Conservation (phyloP, 2,113 vertebrate species). For the Phylloscopus trochilus region DNA sequence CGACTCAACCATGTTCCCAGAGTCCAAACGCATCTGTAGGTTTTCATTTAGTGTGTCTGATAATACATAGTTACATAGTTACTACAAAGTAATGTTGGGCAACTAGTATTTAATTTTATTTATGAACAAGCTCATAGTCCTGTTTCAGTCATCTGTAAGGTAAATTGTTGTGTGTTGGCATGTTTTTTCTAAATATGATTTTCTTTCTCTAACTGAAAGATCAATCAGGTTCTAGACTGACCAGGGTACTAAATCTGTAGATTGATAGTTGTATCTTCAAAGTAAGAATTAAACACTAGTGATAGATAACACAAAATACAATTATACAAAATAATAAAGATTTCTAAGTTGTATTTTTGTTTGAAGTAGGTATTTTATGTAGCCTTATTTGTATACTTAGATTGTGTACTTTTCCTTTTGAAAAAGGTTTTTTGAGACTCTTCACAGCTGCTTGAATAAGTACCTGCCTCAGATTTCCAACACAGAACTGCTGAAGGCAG, state of each 20-base stretch:
- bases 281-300: not conserved
- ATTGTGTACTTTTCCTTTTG: constrained; percentile 12
- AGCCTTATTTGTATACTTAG: not conserved
- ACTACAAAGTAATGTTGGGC: not conserved
- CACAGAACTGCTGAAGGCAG: constrained; percentile 70
- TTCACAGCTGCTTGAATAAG: constrained; percentile 71
- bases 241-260: not conserved
- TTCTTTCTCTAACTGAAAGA: not conserved
- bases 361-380: not conserved
- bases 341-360: not conserved
- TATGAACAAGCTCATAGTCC: not conserved
- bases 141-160: not conserved
- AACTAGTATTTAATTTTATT: not conserved
- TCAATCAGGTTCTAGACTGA: not conserved
- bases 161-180: not conserved
- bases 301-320: not conserved
- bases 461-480: constrained; percentile 75
- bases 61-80: not conserved
- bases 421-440: constrained; percentile 80
- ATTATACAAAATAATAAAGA: not conserved
- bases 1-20: constrained; percentile 76
- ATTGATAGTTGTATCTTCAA: not conserved
- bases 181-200: not conserved
- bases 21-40: constrained; percentile 74
- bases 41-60: not conserved